These are phyloP conservation scores for Apoda limacodes DNA, from an alignment of 2,888 invertebrate species.

Conservation along the genomic window DNA sequence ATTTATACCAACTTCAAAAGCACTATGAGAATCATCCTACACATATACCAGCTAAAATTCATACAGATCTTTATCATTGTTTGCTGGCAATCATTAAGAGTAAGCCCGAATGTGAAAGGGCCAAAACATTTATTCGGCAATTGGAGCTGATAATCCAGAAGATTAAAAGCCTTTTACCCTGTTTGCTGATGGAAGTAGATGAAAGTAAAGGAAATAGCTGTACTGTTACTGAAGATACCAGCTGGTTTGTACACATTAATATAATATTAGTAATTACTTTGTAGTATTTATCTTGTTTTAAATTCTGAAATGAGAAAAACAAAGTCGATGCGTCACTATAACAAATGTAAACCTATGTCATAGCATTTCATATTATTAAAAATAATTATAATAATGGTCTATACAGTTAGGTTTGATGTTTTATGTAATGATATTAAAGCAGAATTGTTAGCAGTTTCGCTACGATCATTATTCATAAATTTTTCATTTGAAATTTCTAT, in stretches of 20 bases:
- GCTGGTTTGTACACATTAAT: constrained; percentile 44
- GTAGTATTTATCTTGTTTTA: too few species aligned
- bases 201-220: constrained; percentile 32
- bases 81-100: constrained; percentile 46
- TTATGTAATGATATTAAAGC: too few species aligned
- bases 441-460: too few species aligned
- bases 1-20: constrained; percentile 48
- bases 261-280: too few species aligned
- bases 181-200: constrained; percentile 37
- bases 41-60: constrained; percentile 45
- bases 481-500: too few species aligned
- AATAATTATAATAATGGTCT: too few species aligned
- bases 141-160: constrained; percentile 47
- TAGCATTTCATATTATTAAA: too few species aligned
- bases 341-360: too few species aligned
- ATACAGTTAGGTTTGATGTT: too few species aligned
- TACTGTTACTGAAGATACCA: constrained; percentile 47
- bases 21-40: constrained; percentile 54
- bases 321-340: too few species aligned
- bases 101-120: constrained; percentile 36
- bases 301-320: too few species aligned
- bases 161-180: constrained; percentile 43
- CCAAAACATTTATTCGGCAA: constrained; percentile 50
- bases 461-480: too few species aligned
- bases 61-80: constrained; percentile 53